Conservation (phyloP, 1,140 invertebrate species). For the Lepidurus arcticus region DNA sequence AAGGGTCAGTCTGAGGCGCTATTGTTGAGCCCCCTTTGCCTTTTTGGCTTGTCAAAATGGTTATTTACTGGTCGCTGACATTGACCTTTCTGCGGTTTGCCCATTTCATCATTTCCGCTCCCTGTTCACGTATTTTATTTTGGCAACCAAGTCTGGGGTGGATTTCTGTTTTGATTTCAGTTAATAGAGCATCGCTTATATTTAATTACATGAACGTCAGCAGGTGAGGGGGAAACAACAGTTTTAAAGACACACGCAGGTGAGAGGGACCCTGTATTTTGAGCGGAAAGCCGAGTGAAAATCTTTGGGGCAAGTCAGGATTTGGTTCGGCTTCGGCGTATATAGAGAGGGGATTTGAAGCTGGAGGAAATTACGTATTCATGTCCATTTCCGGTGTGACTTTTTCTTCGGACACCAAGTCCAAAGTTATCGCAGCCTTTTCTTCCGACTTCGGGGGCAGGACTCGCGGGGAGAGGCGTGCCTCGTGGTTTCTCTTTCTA, state of each 20-base stretch:
- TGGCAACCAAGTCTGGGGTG: too few relatives aligned
- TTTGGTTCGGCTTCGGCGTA: too few relatives aligned
- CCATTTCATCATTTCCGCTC: neutral
- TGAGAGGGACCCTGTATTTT: too few relatives aligned
- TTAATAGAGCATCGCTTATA: too few relatives aligned
- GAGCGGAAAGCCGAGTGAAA: too few relatives aligned
- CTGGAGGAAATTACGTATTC: neutral
- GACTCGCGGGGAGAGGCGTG: neutral
- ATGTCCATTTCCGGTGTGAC: neutral
- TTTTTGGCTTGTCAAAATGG: constrained; percentile 9
- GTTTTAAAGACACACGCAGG: too few relatives aligned
- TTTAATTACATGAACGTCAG: too few relatives aligned
- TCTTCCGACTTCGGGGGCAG: constrained; percentile 1
- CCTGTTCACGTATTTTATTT: neutral
- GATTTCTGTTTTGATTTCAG: too few relatives aligned
- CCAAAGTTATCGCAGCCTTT: neutral
- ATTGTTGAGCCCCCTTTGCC: neutral
- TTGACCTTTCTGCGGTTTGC: neutral
- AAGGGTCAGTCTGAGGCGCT: neutral
- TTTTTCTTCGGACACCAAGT: neutral
- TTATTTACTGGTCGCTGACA: constrained; percentile 19
- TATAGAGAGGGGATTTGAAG: neutral
- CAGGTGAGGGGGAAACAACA: too few relatives aligned
- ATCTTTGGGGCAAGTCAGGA: too few relatives aligned
- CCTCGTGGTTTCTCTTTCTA: neutral